Evolutionary conservation across 30 jellyfish, hydroid and myxozoan genomes (phyloP), one percentile per base, ranked within the genome.

Genomic region (Hydractinia symbiolongicarpus): DNA sequence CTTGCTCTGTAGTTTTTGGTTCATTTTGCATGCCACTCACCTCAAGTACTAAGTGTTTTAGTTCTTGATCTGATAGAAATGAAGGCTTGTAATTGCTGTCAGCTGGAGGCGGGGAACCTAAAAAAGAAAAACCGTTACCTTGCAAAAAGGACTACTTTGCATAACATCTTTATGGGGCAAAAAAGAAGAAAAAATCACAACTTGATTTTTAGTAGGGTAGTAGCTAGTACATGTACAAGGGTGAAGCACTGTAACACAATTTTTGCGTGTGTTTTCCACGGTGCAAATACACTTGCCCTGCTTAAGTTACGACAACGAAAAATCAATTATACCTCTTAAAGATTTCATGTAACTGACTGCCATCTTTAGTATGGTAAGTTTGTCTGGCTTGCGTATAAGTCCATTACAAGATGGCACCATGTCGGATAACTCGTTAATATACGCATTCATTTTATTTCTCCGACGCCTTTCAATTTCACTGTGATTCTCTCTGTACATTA

Each of bases 391-490:
- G 82, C 96, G 95, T 79, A 95, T 91, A 62, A 94, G 61, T 8
- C 96, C 96, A 85, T 86, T 87, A 83, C 99, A 94, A 21, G 99
- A 83, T 20, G 99, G 99, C 21, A 94, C 99, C 99, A 94, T 94
- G 54, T 94, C 99, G n/a, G 99, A 94, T 44, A 94, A 82, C 67
- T 94, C 99, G 76, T 86, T 94, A 20, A 94, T 94, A 79, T 94
- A 94, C 4, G 99, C 99, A 73, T 94, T 94, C 99, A 94, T 94
- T 66, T 94, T 94, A 64, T 94, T 94, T 70, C 99, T 77, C 69
- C 99, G 50, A 57, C 99, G 82, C 44, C 99, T 78, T 69, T 94
- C 99, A 77, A 94, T 94, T 77, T 94, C 99, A 87, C 99, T 94
- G 76, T 94, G 99, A 66, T 94, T 94, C 85, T 94, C 99, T 86